Conservation (phyloP, 2,113 vertebrate species). For the Eudorcas thomsonii region DNA sequence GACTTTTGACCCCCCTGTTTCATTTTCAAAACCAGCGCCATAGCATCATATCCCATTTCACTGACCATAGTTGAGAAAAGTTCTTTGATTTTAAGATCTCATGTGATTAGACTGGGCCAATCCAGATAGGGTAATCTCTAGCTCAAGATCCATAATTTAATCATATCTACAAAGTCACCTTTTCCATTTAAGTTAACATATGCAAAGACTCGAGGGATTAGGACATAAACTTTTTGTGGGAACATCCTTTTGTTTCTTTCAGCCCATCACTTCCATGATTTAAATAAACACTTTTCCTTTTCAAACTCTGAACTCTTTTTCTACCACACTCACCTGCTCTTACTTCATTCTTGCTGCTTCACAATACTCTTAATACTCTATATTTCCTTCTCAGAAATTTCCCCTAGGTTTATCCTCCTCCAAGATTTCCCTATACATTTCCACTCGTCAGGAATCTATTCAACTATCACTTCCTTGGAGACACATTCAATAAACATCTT, state of each 20-base stretch:
- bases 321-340: background rate
- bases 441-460: background rate
- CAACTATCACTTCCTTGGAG: background rate
- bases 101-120: background rate
- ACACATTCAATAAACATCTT: background rate
- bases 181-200: background rate
- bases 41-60: background rate
- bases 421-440: background rate
- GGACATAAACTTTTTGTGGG: no score
- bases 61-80: background rate
- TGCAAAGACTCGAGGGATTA: background rate
- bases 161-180: background rate
- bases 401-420: background rate
- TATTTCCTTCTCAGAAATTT: background rate
- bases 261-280: background rate
- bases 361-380: background rate
- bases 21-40: background rate
- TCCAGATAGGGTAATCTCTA: background rate
- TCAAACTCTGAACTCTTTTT: background rate
- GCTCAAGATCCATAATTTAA: background rate
- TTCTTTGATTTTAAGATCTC: background rate
- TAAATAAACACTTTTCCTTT: background rate
- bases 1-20: background rate
- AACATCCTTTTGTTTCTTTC: background rate
- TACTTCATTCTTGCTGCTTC: background rate